Conservation (phyloP, 2,888 invertebrate genomes). For the Chrysolina oricalcia region DNA sequence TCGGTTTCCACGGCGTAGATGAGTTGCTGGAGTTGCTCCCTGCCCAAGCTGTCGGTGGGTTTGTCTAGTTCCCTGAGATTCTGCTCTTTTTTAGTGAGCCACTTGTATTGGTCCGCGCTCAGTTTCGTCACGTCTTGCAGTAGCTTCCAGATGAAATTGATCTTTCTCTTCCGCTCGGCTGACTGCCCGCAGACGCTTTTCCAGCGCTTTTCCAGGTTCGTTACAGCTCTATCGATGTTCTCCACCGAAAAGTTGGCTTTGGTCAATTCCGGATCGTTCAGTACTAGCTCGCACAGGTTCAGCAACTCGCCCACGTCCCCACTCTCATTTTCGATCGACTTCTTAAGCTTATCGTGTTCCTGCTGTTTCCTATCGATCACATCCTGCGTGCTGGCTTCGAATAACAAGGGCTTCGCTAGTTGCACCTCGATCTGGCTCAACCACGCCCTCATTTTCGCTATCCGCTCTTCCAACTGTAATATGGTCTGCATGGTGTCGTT, state of each 20-base stretch:
- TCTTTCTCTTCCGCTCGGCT: slow-evolving; percentile 81
- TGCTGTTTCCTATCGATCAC: slow-evolving; percentile 80
- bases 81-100: slow-evolving; percentile 79
- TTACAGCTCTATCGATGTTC: slow-evolving; percentile 79
- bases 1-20: slow-evolving; percentile 75
- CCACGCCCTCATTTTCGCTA: slow-evolving; percentile 83
- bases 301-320: slow-evolving; percentile 85
- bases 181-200: slow-evolving; percentile 84
- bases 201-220: slow-evolving; percentile 86
- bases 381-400: slow-evolving; percentile 79
- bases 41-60: slow-evolving; percentile 74
- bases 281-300: slow-evolving; percentile 84
- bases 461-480: slow-evolving; percentile 80
- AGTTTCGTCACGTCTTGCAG: slow-evolving; percentile 76
- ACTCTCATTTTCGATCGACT: slow-evolving; percentile 84
- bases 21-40: slow-evolving; percentile 76
- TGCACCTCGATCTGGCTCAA: slow-evolving; percentile 82
- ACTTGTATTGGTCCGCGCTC: slow-evolving; percentile 76
- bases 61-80: slow-evolving; percentile 77
- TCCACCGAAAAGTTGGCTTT: slow-evolving; percentile 83
- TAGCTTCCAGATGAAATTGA: slow-evolving; percentile 77
- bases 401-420: slow-evolving; percentile 79
- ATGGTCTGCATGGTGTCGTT: slow-evolving; percentile 83
- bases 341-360: slow-evolving; percentile 83
- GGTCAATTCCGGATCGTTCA: slow-evolving; percentile 83